These are phyloP conservation scores for Martes martes DNA, from an alignment of 2,113 vertebrate species.

Conservation along the genomic window DNA sequence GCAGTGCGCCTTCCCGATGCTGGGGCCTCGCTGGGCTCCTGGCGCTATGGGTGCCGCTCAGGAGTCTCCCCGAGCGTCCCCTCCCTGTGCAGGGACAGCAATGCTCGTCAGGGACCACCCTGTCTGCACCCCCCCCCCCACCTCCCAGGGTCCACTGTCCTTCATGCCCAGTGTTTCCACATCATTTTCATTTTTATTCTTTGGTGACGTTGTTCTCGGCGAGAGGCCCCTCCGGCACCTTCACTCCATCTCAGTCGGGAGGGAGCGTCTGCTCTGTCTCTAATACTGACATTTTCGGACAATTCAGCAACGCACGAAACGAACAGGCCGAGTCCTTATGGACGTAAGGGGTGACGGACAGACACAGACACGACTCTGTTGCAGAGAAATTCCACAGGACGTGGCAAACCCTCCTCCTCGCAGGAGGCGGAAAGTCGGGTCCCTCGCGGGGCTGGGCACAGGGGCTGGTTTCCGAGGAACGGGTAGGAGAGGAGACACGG, in stretches of 20 bases:
- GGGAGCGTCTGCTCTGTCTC: background rate
- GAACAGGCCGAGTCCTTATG: background rate
- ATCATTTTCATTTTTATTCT: background rate
- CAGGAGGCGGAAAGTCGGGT: rapidly evolving
- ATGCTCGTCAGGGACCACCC: rapidly evolving
- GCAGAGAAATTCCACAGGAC: rapidly evolving
- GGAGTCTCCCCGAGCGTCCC: rapidly evolving
- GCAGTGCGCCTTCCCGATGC: rapidly evolving
- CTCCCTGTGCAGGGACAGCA: rapidly evolving
- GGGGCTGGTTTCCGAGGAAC: background rate
- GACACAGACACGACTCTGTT: too few relatives aligned
- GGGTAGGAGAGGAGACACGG: rapidly evolving
- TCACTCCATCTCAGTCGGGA: background rate
- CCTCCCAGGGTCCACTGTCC: background rate
- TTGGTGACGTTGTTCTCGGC: background rate
- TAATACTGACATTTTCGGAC: background rate
- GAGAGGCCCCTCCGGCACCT: background rate
- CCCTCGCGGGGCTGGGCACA: rapidly evolving
- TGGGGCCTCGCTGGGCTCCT: too few relatives aligned
- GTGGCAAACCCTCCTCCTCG: rapidly evolving
- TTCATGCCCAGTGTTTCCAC: background rate
- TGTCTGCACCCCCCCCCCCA: rapidly evolving
- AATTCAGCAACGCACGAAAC: background rate
- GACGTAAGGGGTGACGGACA: background rate
- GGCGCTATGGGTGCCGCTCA: rapidly evolving